Evolutionary conservation across 2,888 invertebrate species (phyloP).

Genomic region (Automeris io): DNA sequence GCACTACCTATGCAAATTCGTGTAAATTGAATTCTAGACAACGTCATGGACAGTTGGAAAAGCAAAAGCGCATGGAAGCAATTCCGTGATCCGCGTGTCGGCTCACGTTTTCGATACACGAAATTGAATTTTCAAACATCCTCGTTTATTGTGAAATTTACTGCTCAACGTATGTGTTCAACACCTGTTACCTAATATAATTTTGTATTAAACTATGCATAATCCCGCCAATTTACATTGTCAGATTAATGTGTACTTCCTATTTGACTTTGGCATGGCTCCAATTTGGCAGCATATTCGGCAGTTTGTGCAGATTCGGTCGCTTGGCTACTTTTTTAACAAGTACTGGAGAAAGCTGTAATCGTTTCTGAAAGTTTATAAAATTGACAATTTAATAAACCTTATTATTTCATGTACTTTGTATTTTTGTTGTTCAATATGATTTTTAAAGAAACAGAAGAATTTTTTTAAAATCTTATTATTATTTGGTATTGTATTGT

Average conservation of each 20-base stretch:
- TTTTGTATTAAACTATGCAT: slow-evolving; percentile 34
- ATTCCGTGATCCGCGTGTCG: slow-evolving; percentile 2
- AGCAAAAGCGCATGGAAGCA: neutral
- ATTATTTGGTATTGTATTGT: too few species aligned
- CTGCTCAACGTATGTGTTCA: slow-evolving; percentile 1
- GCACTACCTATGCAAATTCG: neutral
- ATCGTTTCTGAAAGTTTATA: slow-evolving; percentile 20
- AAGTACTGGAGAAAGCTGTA: slow-evolving; percentile 32
- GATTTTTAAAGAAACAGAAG: too few species aligned
- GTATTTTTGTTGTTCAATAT: too few species aligned
- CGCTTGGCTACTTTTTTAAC: slow-evolving; percentile 35
- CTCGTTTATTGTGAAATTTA: slow-evolving; percentile 5
- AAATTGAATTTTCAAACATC: slow-evolving; percentile 2
- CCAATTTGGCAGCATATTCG: slow-evolving; percentile 51
- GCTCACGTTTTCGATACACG: slow-evolving; percentile 1
- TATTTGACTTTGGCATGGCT: slow-evolving; percentile 42
- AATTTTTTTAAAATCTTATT: too few species aligned
- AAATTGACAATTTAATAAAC: too few species aligned
- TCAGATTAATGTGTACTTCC: slow-evolving; percentile 38
- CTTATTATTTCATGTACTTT: too few species aligned
- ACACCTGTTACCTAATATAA: slow-evolving; percentile 18
- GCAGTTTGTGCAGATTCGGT: slow-evolving; percentile 39
- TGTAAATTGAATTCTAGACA: slow-evolving; percentile 3
- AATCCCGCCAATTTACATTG: slow-evolving; percentile 43
- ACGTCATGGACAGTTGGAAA: neutral